phyloP scores from a whole-genome alignment of 2,888 invertebrate genomes.

The Caenorhabditis doughertyi region DNA sequence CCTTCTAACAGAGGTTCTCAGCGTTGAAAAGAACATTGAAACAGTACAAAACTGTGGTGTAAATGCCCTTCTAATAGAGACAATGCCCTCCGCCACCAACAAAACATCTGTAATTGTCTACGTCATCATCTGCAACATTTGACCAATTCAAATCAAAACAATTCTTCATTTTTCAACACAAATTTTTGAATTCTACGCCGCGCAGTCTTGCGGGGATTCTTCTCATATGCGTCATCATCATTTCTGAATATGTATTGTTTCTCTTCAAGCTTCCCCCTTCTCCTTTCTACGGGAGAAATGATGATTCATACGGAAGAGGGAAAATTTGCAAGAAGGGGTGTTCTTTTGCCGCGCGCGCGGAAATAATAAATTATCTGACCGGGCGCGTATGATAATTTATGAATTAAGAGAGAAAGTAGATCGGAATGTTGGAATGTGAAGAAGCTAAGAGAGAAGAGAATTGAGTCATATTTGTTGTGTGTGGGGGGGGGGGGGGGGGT shows the following conservation, averaged over 20 bases:
- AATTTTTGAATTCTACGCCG: slow-evolving; percentile 19
- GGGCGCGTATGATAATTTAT: background rate
- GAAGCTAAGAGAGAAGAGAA: no score
- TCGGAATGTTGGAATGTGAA: no score
- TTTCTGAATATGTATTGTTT: slow-evolving; percentile 16
- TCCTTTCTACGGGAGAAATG: background rate
- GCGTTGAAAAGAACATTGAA: no score
- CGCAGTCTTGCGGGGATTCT: slow-evolving; percentile 19
- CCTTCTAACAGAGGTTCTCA: no score
- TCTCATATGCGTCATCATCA: slow-evolving; percentile 41
- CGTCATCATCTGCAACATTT: background rate
- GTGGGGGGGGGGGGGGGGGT: no score
- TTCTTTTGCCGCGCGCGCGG: background rate
- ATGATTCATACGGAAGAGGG: slow-evolving; percentile 8
- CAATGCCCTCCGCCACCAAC: no score
- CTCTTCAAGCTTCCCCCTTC: slow-evolving; percentile 2
- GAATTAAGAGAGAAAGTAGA: no score
- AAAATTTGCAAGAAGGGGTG: background rate
- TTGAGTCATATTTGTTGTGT: no score
- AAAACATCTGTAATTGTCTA: background rate
- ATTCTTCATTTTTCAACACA: background rate
- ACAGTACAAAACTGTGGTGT: no score
- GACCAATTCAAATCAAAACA: background rate
- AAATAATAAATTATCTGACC: background rate
- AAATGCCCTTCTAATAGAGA: no score